These are phyloP conservation scores for Serilophus lunatus DNA, from an alignment of 2,113 vertebrate species.

Conservation along the genomic window DNA sequence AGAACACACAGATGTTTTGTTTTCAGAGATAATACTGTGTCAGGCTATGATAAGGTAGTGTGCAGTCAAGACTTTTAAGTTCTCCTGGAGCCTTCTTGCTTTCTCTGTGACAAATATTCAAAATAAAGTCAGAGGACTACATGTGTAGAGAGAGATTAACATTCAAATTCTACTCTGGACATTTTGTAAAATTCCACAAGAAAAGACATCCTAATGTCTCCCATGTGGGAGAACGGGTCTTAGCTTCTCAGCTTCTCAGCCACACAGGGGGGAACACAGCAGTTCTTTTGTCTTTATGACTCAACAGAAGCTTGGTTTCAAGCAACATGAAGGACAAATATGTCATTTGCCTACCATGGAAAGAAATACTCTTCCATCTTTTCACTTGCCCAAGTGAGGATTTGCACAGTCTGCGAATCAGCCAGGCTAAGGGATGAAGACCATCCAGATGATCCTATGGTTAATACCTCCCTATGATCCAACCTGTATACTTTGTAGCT, in stretches of 20 bases:
- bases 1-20: not conserved
- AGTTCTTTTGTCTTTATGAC: not conserved
- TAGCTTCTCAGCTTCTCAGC: not conserved
- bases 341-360: not conserved
- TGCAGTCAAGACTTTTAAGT: not conserved
- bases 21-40: not conserved
- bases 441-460: not conserved
- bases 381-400: not conserved
- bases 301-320: not conserved
- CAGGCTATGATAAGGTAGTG: fast-evolving
- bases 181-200: not conserved
- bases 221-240: not conserved
- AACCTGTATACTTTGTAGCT: not conserved
- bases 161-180: not conserved
- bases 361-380: not conserved
- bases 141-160: not conserved
- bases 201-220: not conserved
- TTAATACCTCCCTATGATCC: not conserved
- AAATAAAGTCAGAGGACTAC: not conserved
- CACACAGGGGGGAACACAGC: not conserved
- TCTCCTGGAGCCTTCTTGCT: not conserved
- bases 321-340: not conserved
- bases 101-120: not conserved
- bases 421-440: not conserved
- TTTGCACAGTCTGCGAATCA: not conserved